These are phyloP conservation scores for Rhegmatorhina hoffmannsi DNA, from an alignment of 2,113 vertebrate genomes.

Conservation along the genomic window DNA sequence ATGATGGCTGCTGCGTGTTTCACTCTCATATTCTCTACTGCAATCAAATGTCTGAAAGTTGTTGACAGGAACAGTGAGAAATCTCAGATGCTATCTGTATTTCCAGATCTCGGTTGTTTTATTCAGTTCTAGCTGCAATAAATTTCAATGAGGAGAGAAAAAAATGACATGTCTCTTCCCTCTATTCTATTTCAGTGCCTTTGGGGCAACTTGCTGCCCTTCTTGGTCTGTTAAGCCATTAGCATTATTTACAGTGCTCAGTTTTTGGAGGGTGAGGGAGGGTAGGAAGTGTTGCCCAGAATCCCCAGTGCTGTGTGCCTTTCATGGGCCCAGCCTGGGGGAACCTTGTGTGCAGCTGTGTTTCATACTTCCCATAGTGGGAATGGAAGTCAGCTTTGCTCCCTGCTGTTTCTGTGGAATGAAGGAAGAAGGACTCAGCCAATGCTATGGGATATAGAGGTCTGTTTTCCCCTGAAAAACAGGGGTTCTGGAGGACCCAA, in stretches of 20 bases:
- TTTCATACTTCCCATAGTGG: background rate
- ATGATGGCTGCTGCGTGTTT: background rate
- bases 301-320: background rate
- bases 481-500: background rate
- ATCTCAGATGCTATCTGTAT: conserved; percentile 35
- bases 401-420: background rate
- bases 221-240: background rate
- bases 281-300: background rate
- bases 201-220: background rate
- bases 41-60: conserved; percentile 9
- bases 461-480: background rate
- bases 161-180: background rate
- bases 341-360: background rate
- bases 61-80: conserved; percentile 40
- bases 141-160: background rate
- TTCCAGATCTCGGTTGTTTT: background rate
- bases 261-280: background rate
- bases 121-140: conserved; percentile 16
- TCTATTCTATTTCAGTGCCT: background rate
- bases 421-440: background rate
- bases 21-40: background rate
- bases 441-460: background rate
- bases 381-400: background rate
- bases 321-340: background rate
- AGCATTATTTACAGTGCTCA: background rate